Evolutionary conservation across 2,888 invertebrate genomes (phyloP).

Genomic region (Microplitis deprimator): DNA sequence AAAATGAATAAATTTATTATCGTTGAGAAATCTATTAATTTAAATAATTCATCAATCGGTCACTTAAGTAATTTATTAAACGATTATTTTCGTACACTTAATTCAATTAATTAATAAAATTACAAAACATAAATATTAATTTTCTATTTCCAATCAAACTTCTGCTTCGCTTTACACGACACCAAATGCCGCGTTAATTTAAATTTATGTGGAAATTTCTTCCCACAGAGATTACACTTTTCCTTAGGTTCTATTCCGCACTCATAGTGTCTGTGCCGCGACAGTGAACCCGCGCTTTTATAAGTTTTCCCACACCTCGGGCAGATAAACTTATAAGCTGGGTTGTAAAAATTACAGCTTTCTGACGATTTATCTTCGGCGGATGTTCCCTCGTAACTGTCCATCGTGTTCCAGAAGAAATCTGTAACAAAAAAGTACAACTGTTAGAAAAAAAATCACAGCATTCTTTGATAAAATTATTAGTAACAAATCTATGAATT

Average conservation of each 20-base stretch:
- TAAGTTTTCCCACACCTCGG: constrained; percentile 53
- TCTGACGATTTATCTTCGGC: not conserved
- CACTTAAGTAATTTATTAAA: too few relatives aligned
- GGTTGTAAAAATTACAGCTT: not conserved
- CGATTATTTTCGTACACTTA: too few relatives aligned
- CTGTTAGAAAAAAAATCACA: constrained; percentile 33
- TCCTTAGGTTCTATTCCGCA: constrained; percentile 61
- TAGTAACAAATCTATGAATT: too few relatives aligned
- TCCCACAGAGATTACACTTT: constrained; percentile 59
- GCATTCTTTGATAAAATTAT: not conserved
- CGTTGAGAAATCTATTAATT: too few relatives aligned
- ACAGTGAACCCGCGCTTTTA: constrained; percentile 52
- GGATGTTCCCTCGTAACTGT: constrained; percentile 28
- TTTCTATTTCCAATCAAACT: not conserved
- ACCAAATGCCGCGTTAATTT: constrained; percentile 53
- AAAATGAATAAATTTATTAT: too few relatives aligned
- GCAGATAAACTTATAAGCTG: constrained; percentile 44
- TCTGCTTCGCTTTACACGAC: constrained; percentile 47
- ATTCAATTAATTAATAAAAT: too few relatives aligned
- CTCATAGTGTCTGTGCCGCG: constrained; percentile 58
- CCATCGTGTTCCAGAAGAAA: constrained; percentile 49
- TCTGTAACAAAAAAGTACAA: not conserved
- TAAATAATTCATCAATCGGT: too few relatives aligned
- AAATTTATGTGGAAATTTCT: constrained; percentile 56
- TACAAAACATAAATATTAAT: not conserved